Evolutionary conservation across 2,888 invertebrate species (phyloP).

Genomic region (Pseudococcus jackbeardsleyi): DNA sequence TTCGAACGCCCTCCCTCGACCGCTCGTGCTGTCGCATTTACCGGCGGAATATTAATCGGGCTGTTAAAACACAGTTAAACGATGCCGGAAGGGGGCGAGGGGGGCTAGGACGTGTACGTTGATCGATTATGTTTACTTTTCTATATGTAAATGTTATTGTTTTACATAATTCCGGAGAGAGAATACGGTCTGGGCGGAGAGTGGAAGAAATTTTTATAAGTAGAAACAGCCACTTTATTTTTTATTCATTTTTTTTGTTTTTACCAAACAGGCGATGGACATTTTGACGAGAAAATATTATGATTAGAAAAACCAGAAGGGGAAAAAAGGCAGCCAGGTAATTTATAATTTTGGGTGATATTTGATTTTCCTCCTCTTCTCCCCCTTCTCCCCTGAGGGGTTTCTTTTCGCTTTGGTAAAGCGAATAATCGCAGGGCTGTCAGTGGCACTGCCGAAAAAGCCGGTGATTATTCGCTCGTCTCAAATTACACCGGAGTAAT

Average conservation of each 20-base stretch:
- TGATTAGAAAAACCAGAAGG: neutral
- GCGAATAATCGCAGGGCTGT: neutral
- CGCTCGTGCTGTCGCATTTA: slow-evolving; percentile 16
- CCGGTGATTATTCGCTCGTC: slow-evolving; percentile 15
- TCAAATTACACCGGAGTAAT: neutral
- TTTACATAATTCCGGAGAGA: slow-evolving; percentile 10
- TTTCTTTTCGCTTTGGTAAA: neutral
- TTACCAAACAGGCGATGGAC: neutral
- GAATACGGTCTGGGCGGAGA: neutral
- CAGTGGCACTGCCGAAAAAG: neutral
- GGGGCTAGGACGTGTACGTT: slow-evolving; percentile 9
- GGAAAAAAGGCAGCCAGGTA: neutral
- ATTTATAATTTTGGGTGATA: neutral
- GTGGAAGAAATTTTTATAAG: neutral
- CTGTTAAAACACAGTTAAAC: slow-evolving; percentile 16
- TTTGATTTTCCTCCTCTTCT: neutral
- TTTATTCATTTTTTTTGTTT: neutral
- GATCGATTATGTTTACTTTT: slow-evolving; percentile 47
- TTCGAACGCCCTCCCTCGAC: neutral
- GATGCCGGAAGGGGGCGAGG: neutral
- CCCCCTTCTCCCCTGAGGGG: neutral
- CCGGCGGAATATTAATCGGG: slow-evolving; percentile 17
- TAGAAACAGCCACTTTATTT: neutral
- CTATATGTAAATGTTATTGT: slow-evolving; percentile 20
- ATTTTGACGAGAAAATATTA: slow-evolving; percentile 2